Evolutionary conservation across 1,140 invertebrate genomes (phyloP).

Genomic region (Luehdorfia chinensis): DNA sequence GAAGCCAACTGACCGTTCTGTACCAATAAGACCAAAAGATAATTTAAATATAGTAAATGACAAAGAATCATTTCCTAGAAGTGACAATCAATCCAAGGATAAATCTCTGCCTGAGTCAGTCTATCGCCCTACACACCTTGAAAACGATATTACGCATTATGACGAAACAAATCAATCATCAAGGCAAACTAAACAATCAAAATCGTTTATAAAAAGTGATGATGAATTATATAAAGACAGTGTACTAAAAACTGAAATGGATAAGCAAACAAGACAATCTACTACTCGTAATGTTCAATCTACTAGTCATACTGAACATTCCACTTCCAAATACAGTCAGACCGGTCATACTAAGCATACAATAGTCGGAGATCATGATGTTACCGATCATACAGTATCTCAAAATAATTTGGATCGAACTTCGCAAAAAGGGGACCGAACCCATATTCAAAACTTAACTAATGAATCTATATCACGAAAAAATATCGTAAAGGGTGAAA

Average conservation of each 20-base stretch:
- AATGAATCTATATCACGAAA: conserved; percentile 30
- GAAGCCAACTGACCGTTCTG: conserved; percentile 56
- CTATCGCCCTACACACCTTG: not conserved
- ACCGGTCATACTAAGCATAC: conserved; percentile 36
- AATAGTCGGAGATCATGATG: conserved; percentile 27
- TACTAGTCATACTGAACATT: conserved; percentile 25
- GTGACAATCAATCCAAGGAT: conserved; percentile 7
- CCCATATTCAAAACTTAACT: conserved; percentile 3
- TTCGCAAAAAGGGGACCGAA: conserved; percentile 23
- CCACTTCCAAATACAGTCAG: conserved; percentile 35
- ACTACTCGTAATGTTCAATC: conserved; percentile 20
- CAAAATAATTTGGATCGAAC: conserved; percentile 23
- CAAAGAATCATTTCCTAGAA: conserved; percentile 67
- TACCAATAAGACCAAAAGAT: conserved; percentile 70
- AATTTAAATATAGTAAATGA: conserved; percentile 81
- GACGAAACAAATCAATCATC: conserved; percentile 43
- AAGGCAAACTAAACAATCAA: conserved; percentile 17
- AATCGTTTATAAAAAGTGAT: not conserved
- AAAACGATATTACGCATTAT: conserved; percentile 67
- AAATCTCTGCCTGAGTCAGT: not conserved
- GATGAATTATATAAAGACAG: conserved; percentile 13
- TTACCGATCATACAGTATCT: conserved; percentile 19
- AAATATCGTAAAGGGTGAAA: conserved; percentile 34
- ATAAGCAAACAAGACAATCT: conserved; percentile 32
- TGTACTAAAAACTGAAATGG: conserved; percentile 23